phyloP scores from a whole-genome alignment of 2,888 invertebrate species.

The Julus scandinavius region DNA sequence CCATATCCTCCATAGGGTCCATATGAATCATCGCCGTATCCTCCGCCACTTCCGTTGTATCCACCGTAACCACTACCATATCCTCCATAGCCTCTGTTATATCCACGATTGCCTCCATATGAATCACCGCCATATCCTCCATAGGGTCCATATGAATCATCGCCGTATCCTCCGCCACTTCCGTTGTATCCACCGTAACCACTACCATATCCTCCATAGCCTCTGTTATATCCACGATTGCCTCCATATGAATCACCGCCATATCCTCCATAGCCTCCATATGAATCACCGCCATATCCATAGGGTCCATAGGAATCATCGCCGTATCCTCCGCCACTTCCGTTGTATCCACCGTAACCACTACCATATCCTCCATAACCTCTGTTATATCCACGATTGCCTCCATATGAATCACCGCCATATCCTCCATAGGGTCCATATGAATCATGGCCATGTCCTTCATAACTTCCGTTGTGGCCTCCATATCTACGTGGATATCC shows the following conservation, averaged over 20 bases:
- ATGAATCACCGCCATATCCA: background rate
- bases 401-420: background rate
- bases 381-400: background rate
- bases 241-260: background rate
- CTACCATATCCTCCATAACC: background rate
- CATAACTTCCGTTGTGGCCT: background rate
- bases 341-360: constrained; percentile 44
- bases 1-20: background rate
- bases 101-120: background rate
- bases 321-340: background rate
- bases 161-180: background rate
- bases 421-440: background rate
- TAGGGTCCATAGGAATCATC: background rate
- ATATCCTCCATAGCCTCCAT: constrained; percentile 14
- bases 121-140: background rate
- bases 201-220: background rate
- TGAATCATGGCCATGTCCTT: background rate
- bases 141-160: background rate
- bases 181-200: too few species aligned
- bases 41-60: background rate
- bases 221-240: constrained; percentile 8
- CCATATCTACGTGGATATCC: background rate
- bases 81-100: background rate
- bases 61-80: background rate
- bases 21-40: background rate